phyloP scores from a whole-genome alignment of 2,888 invertebrate genomes.

The Temnothorax rugatulus region DNA sequence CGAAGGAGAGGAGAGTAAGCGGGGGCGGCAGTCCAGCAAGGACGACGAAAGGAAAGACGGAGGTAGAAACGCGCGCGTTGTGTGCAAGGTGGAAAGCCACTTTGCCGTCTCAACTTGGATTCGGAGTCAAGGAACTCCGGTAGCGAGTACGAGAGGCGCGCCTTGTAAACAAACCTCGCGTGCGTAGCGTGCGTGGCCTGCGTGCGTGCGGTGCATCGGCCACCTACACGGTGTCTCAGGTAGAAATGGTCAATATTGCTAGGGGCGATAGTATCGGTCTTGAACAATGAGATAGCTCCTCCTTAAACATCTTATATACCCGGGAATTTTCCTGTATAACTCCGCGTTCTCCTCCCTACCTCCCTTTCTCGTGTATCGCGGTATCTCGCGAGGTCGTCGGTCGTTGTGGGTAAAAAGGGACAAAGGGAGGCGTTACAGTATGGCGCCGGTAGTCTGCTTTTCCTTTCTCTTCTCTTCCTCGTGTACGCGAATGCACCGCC shows the following conservation, averaged over 20 bases:
- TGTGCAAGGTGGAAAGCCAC: constrained; percentile 26
- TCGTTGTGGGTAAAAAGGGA: constrained; percentile 66
- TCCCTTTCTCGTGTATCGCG: constrained; percentile 51
- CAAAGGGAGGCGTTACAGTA: constrained; percentile 59
- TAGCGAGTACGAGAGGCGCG: constrained; percentile 51
- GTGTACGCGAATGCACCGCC: constrained; percentile 52
- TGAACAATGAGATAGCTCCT: neutral
- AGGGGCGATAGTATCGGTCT: neutral
- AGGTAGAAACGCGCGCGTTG: constrained; percentile 35
- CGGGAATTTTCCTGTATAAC: constrained; percentile 10
- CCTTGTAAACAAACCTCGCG: constrained; percentile 74
- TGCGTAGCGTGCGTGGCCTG: constrained; percentile 45
- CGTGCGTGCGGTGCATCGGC: constrained; percentile 45
- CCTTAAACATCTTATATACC: neutral
- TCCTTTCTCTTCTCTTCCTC: constrained; percentile 52
- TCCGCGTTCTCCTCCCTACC: constrained; percentile 1
- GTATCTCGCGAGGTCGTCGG: constrained; percentile 69
- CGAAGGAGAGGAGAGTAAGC: neutral
- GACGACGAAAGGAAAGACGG: constrained; percentile 40
- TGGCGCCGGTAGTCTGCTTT: constrained; percentile 50
- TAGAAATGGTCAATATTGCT: neutral
- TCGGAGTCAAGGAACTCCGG: constrained; percentile 77
- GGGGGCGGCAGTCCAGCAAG: constrained; percentile 14
- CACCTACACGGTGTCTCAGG: constrained; percentile 57
- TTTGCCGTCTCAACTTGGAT: constrained; percentile 63